phyloP scores from a whole-genome alignment of 1,140 invertebrate genomes.

The Lordiphosa clarofinis region DNA sequence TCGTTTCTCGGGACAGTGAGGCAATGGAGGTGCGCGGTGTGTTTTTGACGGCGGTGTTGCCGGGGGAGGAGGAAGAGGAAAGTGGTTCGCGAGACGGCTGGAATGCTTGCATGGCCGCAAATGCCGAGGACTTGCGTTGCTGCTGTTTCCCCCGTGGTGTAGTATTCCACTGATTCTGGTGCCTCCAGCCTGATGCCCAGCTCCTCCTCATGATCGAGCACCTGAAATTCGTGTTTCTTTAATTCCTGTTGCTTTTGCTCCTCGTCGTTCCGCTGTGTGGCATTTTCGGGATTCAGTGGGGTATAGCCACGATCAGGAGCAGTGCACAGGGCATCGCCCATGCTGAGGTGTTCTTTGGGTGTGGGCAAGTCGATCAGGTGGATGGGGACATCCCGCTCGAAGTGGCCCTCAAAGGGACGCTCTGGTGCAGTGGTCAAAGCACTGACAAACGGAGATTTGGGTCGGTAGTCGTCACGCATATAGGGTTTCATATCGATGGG shows the following conservation, averaged over 20 bases:
- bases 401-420: slow-evolving; percentile 81
- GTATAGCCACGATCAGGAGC: slow-evolving; percentile 79
- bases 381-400: slow-evolving; percentile 77
- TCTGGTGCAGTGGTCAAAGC: slow-evolving; percentile 86
- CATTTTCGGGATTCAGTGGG: slow-evolving; percentile 70
- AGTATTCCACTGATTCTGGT: slow-evolving; percentile 54
- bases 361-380: slow-evolving; percentile 80
- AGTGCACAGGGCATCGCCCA: slow-evolving; percentile 80
- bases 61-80: slow-evolving; percentile 28
- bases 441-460: slow-evolving; percentile 84
- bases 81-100: slow-evolving; percentile 73
- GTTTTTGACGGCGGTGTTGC: slow-evolving; percentile 24
- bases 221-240: slow-evolving; percentile 75
- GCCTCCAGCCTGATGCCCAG: slow-evolving; percentile 53
- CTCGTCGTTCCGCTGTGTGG: slow-evolving; percentile 54
- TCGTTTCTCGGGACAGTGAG: slow-evolving; percentile 40
- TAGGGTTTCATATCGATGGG: slow-evolving; percentile 82
- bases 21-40: slow-evolving; percentile 60
- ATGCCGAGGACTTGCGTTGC: slow-evolving; percentile 63
- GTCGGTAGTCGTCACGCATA: slow-evolving; percentile 79
- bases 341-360: slow-evolving; percentile 76
- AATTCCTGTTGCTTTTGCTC: slow-evolving; percentile 59
- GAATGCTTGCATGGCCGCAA: slow-evolving; percentile 79
- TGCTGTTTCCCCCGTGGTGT: slow-evolving; percentile 43
- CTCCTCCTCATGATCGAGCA: slow-evolving; percentile 67